Conservation (phyloP, 2,888 invertebrate genomes). For the Onchidella celtica region DNA sequence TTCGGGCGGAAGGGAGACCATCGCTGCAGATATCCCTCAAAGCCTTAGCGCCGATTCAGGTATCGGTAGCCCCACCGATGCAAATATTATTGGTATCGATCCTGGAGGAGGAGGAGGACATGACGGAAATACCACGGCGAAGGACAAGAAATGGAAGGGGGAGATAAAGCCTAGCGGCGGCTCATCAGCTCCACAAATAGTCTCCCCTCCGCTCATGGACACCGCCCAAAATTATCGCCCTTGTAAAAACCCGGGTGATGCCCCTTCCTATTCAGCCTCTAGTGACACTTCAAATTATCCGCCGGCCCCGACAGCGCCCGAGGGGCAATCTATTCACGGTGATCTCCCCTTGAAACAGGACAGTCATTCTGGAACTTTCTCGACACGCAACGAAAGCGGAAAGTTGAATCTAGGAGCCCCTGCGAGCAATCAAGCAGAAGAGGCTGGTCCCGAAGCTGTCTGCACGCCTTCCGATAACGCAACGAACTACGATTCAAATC, state of each 20-base stretch:
- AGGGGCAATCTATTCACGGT: constrained; percentile 11
- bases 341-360: not conserved
- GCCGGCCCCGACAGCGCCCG: not conserved
- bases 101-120: not conserved
- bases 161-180: not conserved
- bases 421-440: not conserved
- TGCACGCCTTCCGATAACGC: not conserved
- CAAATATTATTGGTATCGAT: not conserved
- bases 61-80: constrained; percentile 41
- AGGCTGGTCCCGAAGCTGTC: not conserved
- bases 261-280: not conserved
- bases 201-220: not conserved
- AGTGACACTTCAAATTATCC: constrained; percentile 33
- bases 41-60: constrained; percentile 44
- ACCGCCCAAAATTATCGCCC: constrained; percentile 19
- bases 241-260: not conserved
- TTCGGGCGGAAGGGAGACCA: not conserved
- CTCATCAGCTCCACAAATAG: constrained; percentile 1
- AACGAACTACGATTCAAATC: not conserved
- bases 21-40: constrained; percentile 35
- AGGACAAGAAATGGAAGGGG: not conserved
- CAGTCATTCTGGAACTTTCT: not conserved
- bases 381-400: not conserved
- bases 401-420: not conserved
- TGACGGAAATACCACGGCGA: not conserved